phyloP scores from a whole-genome alignment of 2,888 invertebrate species.

The Dione juno region DNA sequence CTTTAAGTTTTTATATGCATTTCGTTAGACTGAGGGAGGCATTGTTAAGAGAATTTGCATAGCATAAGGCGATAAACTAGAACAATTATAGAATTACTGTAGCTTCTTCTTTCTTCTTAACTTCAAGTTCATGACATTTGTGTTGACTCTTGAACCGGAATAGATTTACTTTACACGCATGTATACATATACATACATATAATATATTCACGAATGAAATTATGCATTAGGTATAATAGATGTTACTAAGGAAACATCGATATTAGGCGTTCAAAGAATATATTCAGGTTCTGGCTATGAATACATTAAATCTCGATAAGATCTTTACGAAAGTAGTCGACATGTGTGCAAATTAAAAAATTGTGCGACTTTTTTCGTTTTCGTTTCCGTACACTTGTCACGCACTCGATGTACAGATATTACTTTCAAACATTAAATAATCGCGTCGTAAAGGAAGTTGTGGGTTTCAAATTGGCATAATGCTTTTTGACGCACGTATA shows the following conservation, averaged over 20 bases:
- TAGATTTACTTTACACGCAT: background rate
- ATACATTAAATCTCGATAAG: slow-evolving; percentile 56
- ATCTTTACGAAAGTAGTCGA: slow-evolving; percentile 61
- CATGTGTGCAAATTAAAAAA: slow-evolving; percentile 51
- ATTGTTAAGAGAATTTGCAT: slow-evolving; percentile 37
- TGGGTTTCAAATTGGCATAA: slow-evolving; percentile 67
- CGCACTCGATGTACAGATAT: slow-evolving; percentile 57
- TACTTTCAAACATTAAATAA: slow-evolving; percentile 59
- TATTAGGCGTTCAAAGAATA: slow-evolving; percentile 2
- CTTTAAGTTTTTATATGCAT: slow-evolving; percentile 55
- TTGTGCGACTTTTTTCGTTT: slow-evolving; percentile 50
- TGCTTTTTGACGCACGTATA: slow-evolving; percentile 64
- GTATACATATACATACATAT: too few species aligned
- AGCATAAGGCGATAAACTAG: slow-evolving; percentile 28
- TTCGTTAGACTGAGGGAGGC: slow-evolving; percentile 42
- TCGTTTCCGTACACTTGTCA: slow-evolving; percentile 59
- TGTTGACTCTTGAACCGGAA: slow-evolving; percentile 14
- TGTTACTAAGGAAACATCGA: slow-evolving; percentile 22
- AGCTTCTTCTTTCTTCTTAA: slow-evolving; percentile 17
- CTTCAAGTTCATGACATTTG: slow-evolving; percentile 19
- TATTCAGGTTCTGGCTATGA: slow-evolving; percentile 19
- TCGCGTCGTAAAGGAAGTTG: slow-evolving; percentile 73
- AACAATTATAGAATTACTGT: slow-evolving; percentile 20
- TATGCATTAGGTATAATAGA: background rate
- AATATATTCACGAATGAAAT: background rate